A percentile compares a stretch with the other conserved stretches of the same genome.
These are phyloP conservation scores for Macaca fascicularis DNA, from an alignment of 2,113 vertebrate genomes.

Conservation along the genomic window T2T-MFA8v1.1 NC_088380.1:45784501-45785000, in stretches of 20 bases:
- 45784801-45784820: neutral
- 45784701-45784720: neutral
- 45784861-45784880: constrained; percentile 26
- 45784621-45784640: neutral
- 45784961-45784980: constrained; percentile 1
- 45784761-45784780: neutral
- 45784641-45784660: neutral
- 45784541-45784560: neutral
- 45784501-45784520: neutral
- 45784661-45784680: neutral
- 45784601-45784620: neutral
- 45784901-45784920: constrained; percentile 12
- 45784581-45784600: neutral
- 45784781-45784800: neutral
- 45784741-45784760: neutral
- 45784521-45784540: neutral
- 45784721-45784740: neutral
- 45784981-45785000: neutral
- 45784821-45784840: neutral
- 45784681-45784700: neutral
- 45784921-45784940: constrained; percentile 26
- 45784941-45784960: neutral
- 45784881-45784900: constrained; percentile 1
- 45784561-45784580: neutral
- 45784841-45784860: neutral